Conservation (phyloP, 2,113 vertebrate genomes). For the Tachycineta bicolor region DNA sequence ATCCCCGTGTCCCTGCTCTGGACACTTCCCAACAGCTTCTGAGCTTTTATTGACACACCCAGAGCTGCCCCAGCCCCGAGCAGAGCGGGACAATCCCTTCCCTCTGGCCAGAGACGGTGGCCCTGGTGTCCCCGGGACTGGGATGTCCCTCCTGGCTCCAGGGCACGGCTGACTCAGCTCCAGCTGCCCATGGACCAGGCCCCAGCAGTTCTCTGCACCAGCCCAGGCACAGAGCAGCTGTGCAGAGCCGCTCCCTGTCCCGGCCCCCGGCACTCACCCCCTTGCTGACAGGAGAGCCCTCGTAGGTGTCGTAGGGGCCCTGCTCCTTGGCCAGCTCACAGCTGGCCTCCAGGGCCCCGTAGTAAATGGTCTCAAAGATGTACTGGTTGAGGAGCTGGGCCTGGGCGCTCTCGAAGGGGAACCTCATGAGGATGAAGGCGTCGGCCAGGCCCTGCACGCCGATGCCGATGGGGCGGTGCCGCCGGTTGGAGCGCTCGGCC, state of each 20-base stretch:
- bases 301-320: constrained; percentile 87
- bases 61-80: background rate
- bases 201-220: background rate
- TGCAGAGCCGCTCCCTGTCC: fast-evolving
- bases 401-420: constrained; percentile 90
- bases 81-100: background rate
- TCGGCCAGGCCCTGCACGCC: constrained; percentile 96
- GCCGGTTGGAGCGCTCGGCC: constrained; percentile 90
- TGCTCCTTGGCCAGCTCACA: constrained; percentile 86
- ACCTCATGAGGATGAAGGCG: constrained; percentile 94
- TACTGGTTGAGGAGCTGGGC: constrained; percentile 91
- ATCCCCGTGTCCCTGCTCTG: background rate
- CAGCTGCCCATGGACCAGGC: fast-evolving
- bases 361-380: constrained; percentile 98
- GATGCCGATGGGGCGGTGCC: constrained; percentile 92
- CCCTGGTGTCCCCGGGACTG: background rate
- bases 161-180: background rate
- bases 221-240: background rate
- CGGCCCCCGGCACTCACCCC: constrained; percentile 80
- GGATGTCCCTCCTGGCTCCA: background rate
- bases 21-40: no score
- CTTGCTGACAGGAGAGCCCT: constrained; percentile 90
- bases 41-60: background rate
- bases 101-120: background rate
- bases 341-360: constrained; percentile 91